Conservation (phyloP, 1,140 invertebrate genomes). For the Elymnias hypermnestra region DNA sequence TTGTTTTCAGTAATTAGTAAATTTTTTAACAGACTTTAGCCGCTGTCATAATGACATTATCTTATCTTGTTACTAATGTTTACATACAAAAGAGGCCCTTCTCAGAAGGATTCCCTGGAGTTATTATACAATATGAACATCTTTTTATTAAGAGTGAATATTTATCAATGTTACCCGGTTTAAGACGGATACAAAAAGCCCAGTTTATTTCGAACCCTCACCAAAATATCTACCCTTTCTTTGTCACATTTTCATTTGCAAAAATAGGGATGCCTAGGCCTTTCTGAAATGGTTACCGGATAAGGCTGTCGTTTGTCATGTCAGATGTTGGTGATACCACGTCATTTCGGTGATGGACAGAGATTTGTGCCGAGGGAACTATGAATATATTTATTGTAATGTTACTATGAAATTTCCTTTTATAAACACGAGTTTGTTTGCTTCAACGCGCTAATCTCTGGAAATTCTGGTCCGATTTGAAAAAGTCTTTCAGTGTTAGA, state of each 20-base stretch:
- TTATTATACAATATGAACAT: constrained; percentile 21
- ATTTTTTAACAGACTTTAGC: no score
- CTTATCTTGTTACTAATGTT: no score
- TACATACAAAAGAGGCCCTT: no score
- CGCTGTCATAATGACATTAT: no score
- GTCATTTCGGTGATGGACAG: constrained; percentile 51
- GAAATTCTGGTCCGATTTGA: no score
- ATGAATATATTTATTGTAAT: constrained; percentile 57
- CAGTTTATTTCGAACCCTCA: constrained; percentile 29
- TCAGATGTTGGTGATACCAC: constrained; percentile 57
- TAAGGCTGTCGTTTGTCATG: constrained; percentile 59
- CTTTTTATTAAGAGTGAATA: constrained; percentile 26
- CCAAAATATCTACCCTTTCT: constrained; percentile 1
- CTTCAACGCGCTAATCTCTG: no score
- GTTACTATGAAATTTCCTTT: no score
- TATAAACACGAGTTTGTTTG: no score
- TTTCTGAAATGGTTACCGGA: constrained; percentile 28
- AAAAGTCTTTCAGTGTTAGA: no score
- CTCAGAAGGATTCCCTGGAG: no score
- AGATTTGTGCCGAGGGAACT: constrained; percentile 59
- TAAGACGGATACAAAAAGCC: constrained; percentile 37
- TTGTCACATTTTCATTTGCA: constrained; percentile 4
- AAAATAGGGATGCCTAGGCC: constrained; percentile 19
- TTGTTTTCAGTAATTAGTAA: no score
- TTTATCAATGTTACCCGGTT: constrained; percentile 51